A percentile compares a stretch with the other conserved stretches of the same genome.
phyloP scores from a whole-genome alignment of 2,113 vertebrate genomes.

The Nibea albiflora region DNA sequence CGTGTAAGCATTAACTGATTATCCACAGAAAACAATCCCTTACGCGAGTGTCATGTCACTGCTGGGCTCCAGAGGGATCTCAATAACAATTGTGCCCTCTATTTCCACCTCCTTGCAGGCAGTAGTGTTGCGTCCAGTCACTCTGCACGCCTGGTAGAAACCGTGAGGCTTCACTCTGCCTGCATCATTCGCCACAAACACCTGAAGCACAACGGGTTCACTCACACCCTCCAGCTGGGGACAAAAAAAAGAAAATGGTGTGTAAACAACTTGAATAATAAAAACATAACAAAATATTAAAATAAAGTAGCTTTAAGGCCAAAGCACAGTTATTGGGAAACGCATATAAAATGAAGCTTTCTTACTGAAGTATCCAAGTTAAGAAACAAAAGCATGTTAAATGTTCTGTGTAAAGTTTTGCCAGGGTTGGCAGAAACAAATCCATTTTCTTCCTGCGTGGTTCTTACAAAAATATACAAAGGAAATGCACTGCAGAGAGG shows the following conservation, averaged over 20 bases:
- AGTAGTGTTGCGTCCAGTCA: slow-evolving; percentile 97
- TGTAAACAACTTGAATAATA: not conserved
- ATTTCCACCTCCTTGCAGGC: slow-evolving; percentile 98
- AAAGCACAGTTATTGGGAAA: not conserved
- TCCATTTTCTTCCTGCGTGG: not conserved
- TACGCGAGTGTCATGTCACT: slow-evolving; percentile 97
- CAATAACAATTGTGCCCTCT: slow-evolving; percentile 97
- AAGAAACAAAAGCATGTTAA: not conserved
- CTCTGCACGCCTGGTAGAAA: slow-evolving; percentile 98
- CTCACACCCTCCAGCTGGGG: slow-evolving; percentile 94
- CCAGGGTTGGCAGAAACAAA: not conserved
- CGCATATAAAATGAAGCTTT: too few species aligned
- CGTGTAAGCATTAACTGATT: not conserved
- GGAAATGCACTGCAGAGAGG: not conserved
- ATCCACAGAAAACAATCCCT: slow-evolving; percentile 71
- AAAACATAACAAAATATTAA: not conserved
- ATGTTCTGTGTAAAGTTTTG: not conserved
- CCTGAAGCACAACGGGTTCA: slow-evolving; percentile 94
- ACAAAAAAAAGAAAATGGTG: slow-evolving; percentile 6
- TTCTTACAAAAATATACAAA: not conserved
- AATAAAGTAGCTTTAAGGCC: not conserved
- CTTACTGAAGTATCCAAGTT: not conserved
- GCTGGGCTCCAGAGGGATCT: slow-evolving; percentile 94
- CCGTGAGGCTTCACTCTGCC: slow-evolving; percentile 97
- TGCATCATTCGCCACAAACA: slow-evolving; percentile 98